Conservation (phyloP, 92 coral and sea anemone genomes). For the Muricea muricata region DNA sequence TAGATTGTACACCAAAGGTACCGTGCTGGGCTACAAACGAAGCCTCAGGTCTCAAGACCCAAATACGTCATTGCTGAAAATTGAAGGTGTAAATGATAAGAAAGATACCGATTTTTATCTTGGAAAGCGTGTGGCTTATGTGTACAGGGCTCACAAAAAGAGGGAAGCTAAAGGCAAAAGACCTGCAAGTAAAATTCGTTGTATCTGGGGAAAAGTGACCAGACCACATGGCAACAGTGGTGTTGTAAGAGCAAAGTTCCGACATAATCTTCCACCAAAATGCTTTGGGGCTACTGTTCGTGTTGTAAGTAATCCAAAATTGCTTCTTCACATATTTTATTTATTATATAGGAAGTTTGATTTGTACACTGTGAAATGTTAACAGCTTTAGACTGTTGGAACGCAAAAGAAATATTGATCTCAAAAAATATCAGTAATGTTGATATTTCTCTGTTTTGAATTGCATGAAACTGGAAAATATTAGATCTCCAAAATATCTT, state of each 20-base stretch:
- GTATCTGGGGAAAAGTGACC: constrained; percentile 95
- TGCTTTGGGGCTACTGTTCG: constrained; percentile 95
- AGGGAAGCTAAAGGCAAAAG: constrained; percentile 84
- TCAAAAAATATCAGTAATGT: too few relatives aligned
- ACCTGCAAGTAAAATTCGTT: constrained; percentile 87
- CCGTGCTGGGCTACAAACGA: constrained; percentile 98
- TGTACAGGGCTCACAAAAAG: constrained; percentile 93
- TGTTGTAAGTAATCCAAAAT: constrained; percentile 75
- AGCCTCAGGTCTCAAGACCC: constrained; percentile 95
- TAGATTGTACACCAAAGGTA: constrained; percentile 94
- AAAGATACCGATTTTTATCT: constrained; percentile 91
- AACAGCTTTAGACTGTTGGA: too few relatives aligned
- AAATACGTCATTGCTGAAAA: constrained; percentile 88
- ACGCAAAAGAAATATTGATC: too few relatives aligned
- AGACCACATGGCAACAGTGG: constrained; percentile 99
- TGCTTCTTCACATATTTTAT: too few relatives aligned
- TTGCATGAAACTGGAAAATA: too few relatives aligned
- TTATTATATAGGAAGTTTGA: too few relatives aligned
- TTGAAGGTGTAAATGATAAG: constrained; percentile 86
- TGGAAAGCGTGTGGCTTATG: constrained; percentile 96
- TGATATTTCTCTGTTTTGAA: too few relatives aligned
- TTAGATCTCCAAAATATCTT: too few relatives aligned
- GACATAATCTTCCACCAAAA: constrained; percentile 96
- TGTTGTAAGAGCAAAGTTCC: constrained; percentile 96
- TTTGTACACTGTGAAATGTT: too few relatives aligned